A percentile compares a stretch with the other conserved stretches of the same genome.
Conservation (phyloP, 1,140 invertebrate species). For the Drosophila tani region DNA sequence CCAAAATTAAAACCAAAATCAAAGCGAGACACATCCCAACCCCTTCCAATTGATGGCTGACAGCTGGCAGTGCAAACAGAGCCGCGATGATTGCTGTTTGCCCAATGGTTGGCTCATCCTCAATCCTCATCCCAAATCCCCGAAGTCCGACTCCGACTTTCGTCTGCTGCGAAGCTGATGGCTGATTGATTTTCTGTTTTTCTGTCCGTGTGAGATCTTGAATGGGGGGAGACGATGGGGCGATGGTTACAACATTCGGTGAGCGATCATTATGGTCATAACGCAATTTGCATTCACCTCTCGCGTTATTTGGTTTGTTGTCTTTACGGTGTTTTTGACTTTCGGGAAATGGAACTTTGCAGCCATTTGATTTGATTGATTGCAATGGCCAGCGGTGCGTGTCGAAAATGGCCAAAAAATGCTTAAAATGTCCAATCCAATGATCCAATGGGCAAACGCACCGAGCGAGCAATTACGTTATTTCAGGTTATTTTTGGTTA, state of each 20-base stretch:
- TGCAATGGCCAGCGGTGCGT: slow-evolving; percentile 72
- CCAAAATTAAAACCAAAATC: slow-evolving; percentile 3
- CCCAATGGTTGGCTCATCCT: slow-evolving; percentile 54
- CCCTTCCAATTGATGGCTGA: slow-evolving; percentile 21
- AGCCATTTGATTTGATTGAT: slow-evolving; percentile 56
- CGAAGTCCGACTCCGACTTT: neutral
- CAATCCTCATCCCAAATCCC: slow-evolving; percentile 17
- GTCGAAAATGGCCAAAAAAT: slow-evolving; percentile 60
- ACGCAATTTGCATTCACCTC: slow-evolving; percentile 69
- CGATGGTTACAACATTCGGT: slow-evolving; percentile 66
- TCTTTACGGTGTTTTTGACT: slow-evolving; percentile 31
- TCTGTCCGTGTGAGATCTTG: slow-evolving; percentile 1
- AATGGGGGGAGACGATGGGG: slow-evolving; percentile 4
- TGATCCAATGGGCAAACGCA: slow-evolving; percentile 29
- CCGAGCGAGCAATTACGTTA: slow-evolving; percentile 62
- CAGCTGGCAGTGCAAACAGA: slow-evolving; percentile 28
- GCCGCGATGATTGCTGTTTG: slow-evolving; percentile 40
- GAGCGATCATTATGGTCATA: slow-evolving; percentile 73
- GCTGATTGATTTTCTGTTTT: slow-evolving; percentile 64
- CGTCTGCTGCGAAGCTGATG: slow-evolving; percentile 53
- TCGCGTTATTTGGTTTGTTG: slow-evolving; percentile 37
- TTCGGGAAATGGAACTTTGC: slow-evolving; percentile 66
- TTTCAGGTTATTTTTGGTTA: slow-evolving; percentile 17
- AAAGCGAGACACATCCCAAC: slow-evolving; percentile 10
- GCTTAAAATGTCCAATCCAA: slow-evolving; percentile 43